Evolutionary conservation across 2,797 vertebrate genomes (phyloP).

Genomic region (Coranthus polyacanthus): DNA sequence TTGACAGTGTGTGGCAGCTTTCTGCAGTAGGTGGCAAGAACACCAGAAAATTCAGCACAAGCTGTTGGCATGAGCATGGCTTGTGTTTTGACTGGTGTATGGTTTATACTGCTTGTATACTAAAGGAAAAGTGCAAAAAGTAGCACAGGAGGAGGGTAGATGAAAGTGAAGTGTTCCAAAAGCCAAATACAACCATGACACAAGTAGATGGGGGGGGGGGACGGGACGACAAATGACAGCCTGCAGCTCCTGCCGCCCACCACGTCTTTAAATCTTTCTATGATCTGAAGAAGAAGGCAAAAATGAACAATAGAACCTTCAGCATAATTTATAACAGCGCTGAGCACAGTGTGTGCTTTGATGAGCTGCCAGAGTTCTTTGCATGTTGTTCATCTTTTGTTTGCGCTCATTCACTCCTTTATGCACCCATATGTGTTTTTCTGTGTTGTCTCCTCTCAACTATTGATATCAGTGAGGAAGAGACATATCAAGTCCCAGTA

Average conservation of each 20-base stretch:
- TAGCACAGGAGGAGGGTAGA: constrained; percentile 40
- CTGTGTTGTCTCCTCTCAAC: constrained; percentile 50
- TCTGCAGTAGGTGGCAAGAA: constrained; percentile 38
- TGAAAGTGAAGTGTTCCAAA: constrained; percentile 51
- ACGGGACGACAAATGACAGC: constrained; percentile 58
- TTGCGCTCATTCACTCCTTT: constrained; percentile 31
- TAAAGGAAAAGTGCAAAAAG: constrained; percentile 32
- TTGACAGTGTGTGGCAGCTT: constrained; percentile 45
- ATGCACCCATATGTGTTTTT: constrained; percentile 50
- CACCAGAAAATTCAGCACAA: constrained; percentile 24
- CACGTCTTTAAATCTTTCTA: constrained; percentile 68
- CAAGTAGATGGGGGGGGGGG: constrained; percentile 50
- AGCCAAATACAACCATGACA: constrained; percentile 51
- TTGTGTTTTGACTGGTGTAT: constrained; percentile 42
- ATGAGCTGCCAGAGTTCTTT: constrained; percentile 70
- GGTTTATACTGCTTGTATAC: constrained; percentile 31
- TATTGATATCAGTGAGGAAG: constrained; percentile 48
- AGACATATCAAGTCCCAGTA: constrained; percentile 57
- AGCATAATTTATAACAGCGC: constrained; percentile 71
- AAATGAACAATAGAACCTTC: constrained; percentile 70
- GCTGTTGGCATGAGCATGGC: constrained; percentile 21
- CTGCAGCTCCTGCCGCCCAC: constrained; percentile 64
- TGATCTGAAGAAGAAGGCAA: constrained; percentile 75
- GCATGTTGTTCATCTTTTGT: constrained; percentile 58
- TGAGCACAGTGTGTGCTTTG: constrained; percentile 57